Conservation (phyloP, 2,888 invertebrate genomes). For the Eueremaeus valkanovi region DNA sequence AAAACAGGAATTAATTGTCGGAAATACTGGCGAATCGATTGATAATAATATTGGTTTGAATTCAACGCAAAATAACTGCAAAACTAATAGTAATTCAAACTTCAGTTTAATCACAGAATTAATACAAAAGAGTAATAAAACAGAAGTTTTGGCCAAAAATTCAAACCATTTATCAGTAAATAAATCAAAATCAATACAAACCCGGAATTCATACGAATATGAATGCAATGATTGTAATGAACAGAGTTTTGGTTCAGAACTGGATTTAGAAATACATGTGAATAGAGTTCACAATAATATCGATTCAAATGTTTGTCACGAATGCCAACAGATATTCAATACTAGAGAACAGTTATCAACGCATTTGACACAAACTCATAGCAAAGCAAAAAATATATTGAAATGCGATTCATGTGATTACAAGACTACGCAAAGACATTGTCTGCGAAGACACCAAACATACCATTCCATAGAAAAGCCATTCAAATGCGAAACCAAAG, state of each 20-base stretch:
- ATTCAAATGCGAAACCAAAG: no score
- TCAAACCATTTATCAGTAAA: not conserved
- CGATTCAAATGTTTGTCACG: not conserved
- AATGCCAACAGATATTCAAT: not conserved
- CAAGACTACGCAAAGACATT: no score
- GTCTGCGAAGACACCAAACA: no score
- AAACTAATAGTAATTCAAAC: not conserved
- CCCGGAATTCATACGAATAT: not conserved
- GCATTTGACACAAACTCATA: not conserved
- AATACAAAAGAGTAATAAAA: no score
- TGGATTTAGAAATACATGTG: not conserved
- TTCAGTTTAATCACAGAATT: not conserved
- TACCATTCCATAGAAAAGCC: no score
- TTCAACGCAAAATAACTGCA: not conserved
- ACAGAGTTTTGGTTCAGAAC: not conserved
- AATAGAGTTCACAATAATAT: not conserved
- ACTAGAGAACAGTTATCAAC: not conserved
- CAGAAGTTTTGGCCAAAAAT: no score
- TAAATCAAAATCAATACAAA: not conserved
- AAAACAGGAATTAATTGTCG: not conserved
- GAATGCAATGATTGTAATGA: not conserved
- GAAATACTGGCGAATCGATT: no score
- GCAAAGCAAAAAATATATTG: not conserved
- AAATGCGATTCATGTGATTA: no score
- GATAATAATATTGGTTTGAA: no score